Evolutionary conservation across 2,113 vertebrate genomes (phyloP), one percentile per base, ranked within the genome.

Genomic region (Polyodon spathula): DNA sequence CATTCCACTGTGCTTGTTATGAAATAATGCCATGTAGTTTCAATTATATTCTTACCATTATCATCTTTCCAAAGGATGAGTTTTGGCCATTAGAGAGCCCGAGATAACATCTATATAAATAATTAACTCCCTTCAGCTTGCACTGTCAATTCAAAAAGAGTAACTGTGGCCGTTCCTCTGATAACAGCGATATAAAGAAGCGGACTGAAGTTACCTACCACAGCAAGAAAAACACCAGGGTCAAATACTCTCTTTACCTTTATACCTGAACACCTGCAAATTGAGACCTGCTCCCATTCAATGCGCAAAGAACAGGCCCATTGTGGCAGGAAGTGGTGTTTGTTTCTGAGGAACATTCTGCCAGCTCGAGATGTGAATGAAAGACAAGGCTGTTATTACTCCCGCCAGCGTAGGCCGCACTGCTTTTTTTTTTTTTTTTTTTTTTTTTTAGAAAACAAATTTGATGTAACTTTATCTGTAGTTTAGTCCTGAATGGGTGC

Each of bases 401-500:
- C 89, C 59, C 61, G 83, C 88, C 90, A 94, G 89, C 77, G 75
- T 84, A 92, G 83, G 90, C 90, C 88, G 92, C 85, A 83, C 89
- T 89, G 86, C 89, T 83, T 95, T 94, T 86, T 89, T 84, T n/a
- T n/a, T n/a, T 83, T 95, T 94, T 86, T 89, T 84, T n/a, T n/a
- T n/a, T n/a, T n/a, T 71, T 76, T 93, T 86, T 87, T 85, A 90
- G 92, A 89, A 96, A 98, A 98, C 95, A 97, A 96, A 97, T 97
- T 97, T 95, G 93, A 87, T 88, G 95, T 93, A 97, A 97, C 90
- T 94, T 93, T 90, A 97, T 93, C 92, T 93, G 90, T 93, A 94
- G 94, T 91, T 93, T 86, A 89, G 89, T 87, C 84, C 80, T 79
- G 79, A 87, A 84, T 81, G 85, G 85, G 85, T 85, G 81, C 91